Evolutionary conservation across 30 jellyfish, hydroid and myxozoan species (phyloP).

Genomic region (Turritopsis dohrnii): DNA sequence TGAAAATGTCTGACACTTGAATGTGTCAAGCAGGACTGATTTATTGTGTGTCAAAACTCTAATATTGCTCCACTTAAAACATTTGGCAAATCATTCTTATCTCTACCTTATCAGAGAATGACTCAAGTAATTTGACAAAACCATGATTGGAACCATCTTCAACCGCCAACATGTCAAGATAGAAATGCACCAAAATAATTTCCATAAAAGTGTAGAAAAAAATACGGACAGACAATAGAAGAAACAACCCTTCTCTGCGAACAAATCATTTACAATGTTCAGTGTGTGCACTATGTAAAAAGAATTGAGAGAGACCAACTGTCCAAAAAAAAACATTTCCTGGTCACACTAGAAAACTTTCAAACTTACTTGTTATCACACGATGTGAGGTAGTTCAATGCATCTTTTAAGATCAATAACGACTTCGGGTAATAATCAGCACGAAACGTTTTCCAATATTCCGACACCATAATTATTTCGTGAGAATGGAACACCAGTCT

Average conservation of each 20-base stretch:
- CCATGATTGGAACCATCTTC: background rate
- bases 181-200: background rate
- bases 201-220: background rate
- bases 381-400: background rate
- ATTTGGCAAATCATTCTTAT: background rate
- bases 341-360: no score
- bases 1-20: background rate
- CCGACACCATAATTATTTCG: background rate
- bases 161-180: background rate
- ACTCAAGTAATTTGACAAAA: background rate
- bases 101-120: background rate
- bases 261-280: no score
- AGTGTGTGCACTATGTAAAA: no score
- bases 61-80: background rate
- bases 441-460: slow-evolving; percentile 12
- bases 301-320: no score
- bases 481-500: background rate
- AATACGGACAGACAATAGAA: background rate
- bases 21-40: no score
- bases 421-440: slow-evolving; percentile 11
- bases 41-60: background rate
- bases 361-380: slow-evolving; percentile 4
- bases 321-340: no score
- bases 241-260: no score
- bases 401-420: background rate